Base-by-base conservation (phyloP, 2,797 vertebrate species). In the Alcedo atthis region DNA sequence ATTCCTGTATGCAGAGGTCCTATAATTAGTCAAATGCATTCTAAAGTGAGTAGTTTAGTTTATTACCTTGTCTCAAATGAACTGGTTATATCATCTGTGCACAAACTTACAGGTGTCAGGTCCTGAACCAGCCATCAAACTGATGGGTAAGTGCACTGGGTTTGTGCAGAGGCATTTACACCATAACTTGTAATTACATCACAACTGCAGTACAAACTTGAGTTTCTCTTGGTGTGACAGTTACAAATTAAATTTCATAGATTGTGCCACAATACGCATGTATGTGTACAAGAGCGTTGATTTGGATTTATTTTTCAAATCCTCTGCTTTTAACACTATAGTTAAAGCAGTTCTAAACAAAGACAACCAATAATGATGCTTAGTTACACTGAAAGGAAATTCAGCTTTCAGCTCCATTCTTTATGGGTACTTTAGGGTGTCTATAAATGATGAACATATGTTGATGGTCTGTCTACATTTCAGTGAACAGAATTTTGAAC, bases 81-180 rank as follows among this genome's bases (percentile, higher is more conserved):
- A 7, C 10, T 57, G 1, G 2, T 37, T 25, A 6, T 81, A 1
- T 68, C 21, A 4, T 8, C 20, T 51, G 12, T 66, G 33, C 32
- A 20, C 19, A 58, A 15, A 33, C 12, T 62, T 18, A 25, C 10
- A 14, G 19, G 22, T 14, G 4, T 0, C 12, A 21, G 24, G 15
- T 70, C 35, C 25, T 74, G 40, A 26, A 70, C 48, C 14, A 74
- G 28, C 4, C 57, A 15, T 42, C 16, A 45, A 40, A 49, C 14
- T 16, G 42, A 6, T 54, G 8, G 3, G 5, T 43, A 8, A 33
- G 22, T 19, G 12, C 24, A 18, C 1, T 4, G n/a, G 6, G 8
- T 53, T 6, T 15, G 18, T 61, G 7, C 46, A 53, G 45, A 32
- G 57, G 10, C 43, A 64, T 10, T 55, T 74, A n/a, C 12, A 48